Conservation (phyloP, 2,113 vertebrate species). For the Callaeas wilsoni region DNA sequence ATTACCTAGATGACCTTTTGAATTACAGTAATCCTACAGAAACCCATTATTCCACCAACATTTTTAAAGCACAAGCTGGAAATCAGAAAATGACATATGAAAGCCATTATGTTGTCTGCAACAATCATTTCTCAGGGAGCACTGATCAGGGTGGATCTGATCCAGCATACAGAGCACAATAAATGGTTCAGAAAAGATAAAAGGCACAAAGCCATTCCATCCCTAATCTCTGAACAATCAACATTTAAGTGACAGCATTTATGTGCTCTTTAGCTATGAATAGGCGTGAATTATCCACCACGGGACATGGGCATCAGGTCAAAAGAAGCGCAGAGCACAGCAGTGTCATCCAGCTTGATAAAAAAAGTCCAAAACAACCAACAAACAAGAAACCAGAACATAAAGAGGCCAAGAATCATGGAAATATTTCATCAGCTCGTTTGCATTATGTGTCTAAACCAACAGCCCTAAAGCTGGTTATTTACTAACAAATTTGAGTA, state of each 20-base stretch:
- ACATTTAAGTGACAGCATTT: slow-evolving; percentile 38
- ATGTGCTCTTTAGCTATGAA: slow-evolving; percentile 15
- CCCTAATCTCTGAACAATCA: slow-evolving; percentile 25
- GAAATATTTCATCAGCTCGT: background rate
- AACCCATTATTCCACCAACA: background rate
- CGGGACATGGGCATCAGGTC: background rate
- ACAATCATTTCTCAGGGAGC: slow-evolving; percentile 5
- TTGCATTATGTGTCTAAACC: background rate
- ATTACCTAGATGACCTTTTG: background rate
- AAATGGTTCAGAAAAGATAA: slow-evolving; percentile 22
- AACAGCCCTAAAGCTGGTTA: background rate
- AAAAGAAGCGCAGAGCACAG: background rate
- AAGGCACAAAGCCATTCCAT: slow-evolving; percentile 32
- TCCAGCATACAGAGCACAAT: slow-evolving; percentile 1
- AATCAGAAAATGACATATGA: background rate
- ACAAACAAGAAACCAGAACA: background rate
- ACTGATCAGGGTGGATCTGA: background rate
- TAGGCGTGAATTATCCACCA: slow-evolving; percentile 1
- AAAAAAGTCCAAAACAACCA: background rate
- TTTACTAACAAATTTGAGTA: background rate
- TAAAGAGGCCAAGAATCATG: background rate
- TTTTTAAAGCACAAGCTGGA: background rate
- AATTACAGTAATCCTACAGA: slow-evolving; percentile 36
- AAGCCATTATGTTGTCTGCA: slow-evolving; percentile 33
- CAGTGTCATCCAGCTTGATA: background rate